Base-by-base conservation (phyloP, 2,797 vertebrate species). In the Bryconaethiops microstoma region DNA sequence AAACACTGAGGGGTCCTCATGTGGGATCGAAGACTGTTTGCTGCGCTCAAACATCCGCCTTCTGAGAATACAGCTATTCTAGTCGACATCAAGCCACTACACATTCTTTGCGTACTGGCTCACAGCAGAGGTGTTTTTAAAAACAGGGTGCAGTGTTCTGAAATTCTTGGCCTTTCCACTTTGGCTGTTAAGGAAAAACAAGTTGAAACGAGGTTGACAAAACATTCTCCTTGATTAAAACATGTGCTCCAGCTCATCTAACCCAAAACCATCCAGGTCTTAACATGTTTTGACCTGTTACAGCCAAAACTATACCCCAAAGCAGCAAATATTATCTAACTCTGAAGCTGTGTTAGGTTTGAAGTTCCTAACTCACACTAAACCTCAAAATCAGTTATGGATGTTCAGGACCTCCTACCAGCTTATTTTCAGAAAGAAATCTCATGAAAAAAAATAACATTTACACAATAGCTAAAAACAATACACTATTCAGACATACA, bases 21-120 rank as follows among this genome's bases (percentile, higher is more conserved):
- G 45, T 68, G 62, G 35, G 29, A 68, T 50, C 35, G 29, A 14
- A 21, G 52, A 76, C 23, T 19, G 25, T 40, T 59, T 23, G 63
- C 29, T 70, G 7, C 29, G 55, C 35, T 78, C 52, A 78, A 82
- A 77, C 70, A 62, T 67, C 35, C 25, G 62, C 48, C 76, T 63
- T 25, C 35, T n/a, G 76, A 40, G 54, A 78, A 74, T 69, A 74
- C 1, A 68, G 42, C 63, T 62, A 65, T 74, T 78, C 76, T 69
- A 19, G 60, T 74, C 55, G 50, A 74, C 76, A 82, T 68, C 42
- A n/a, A 73, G 23, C 25, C 39, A 77, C 17, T 64, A 2, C 23
- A 29, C 23, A 54, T n/a, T 59, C 39, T 39, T 21, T 42, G 57
- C 19, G 60, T 54, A 59, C 39, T 16, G 14, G 48, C 14, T 23